These are phyloP conservation scores for Burhinus oedicnemus DNA, from an alignment of 2,113 vertebrate genomes.

Conservation along the genomic window DNA sequence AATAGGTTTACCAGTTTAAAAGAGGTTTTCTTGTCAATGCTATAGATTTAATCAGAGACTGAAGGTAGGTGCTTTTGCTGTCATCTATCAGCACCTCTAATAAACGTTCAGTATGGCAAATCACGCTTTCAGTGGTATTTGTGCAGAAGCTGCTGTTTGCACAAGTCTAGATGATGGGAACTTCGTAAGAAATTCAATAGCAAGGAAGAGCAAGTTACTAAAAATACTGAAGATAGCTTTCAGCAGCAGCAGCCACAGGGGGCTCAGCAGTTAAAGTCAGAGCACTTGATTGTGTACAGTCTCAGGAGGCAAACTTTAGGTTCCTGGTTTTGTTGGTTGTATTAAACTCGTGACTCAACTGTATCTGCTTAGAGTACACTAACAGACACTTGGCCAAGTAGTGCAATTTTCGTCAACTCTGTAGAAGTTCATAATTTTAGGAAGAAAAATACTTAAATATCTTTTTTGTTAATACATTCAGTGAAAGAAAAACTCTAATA, in stretches of 20 bases:
- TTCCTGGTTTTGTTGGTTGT: neutral
- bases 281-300: neutral
- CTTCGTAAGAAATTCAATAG: constrained; percentile 37
- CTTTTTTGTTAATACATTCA: neutral
- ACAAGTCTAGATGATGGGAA: neutral
- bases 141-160: constrained; percentile 40
- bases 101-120: neutral
- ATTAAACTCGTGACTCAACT: neutral
- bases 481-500: neutral
- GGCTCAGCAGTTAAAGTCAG: neutral
- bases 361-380: neutral
- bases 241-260: neutral
- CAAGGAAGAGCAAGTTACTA: constrained; percentile 38
- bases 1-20: neutral
- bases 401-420: neutral
- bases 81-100: neutral
- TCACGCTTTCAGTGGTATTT: neutral
- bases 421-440: neutral
- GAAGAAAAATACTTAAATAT: neutral
- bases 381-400: neutral
- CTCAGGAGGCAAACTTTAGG: neutral
- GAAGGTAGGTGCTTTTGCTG: neutral
- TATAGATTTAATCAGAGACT: neutral
- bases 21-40: neutral
- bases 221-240: constrained; percentile 33